Evolutionary conservation across 92 coral and sea anemone species (phyloP), one percentile per base, ranked within the genome.

Genomic region (Zoanthus solanderi): DNA sequence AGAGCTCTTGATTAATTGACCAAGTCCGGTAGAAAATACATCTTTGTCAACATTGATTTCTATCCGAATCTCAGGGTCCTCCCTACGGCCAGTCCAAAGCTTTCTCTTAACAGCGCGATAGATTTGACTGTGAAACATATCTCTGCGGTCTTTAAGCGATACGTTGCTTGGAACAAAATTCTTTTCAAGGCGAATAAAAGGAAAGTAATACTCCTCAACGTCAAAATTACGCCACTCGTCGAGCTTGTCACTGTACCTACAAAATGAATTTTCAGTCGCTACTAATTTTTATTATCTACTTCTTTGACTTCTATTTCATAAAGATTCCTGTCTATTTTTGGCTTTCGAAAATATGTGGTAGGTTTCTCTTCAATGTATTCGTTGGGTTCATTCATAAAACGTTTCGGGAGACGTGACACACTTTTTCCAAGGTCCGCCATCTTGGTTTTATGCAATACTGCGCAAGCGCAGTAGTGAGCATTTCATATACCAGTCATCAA

Each of bases 201-300:
- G 78, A 46, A 83, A 83, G 63, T 77, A 67, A 23, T 23, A 23
- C 23, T 23, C 23, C 9, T 2, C 6, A 57, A 16, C 87, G 48
- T 42, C 88, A 73, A 37, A 84, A 0, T 88, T 87, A 47, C 69
- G 72, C 92, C 92, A 89, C 45, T 92, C 94, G 48, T 90, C 89
- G 47, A 46, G 87, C 31, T 63, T 48, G 30, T 58, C 6, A 47
- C 89, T 87, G 88, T 89, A 6, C 91, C 92, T 30, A 23, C 37
- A 57, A 90, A 92, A 48, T 82, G 95, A n/a, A 92, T 92, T 92
- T 86, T 80, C 65, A 92, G 37, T 56, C 47, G 45, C 1, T 92
- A 85, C 68, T 45, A 28, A 56, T 16, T 23, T 48, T 47, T 0
- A 47, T 79, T 76, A 18, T 92, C 95, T 75, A 92, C 92, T 57